phyloP scores from a whole-genome alignment of 2,888 invertebrate genomes.

The Lasioglossum villosulum region DNA sequence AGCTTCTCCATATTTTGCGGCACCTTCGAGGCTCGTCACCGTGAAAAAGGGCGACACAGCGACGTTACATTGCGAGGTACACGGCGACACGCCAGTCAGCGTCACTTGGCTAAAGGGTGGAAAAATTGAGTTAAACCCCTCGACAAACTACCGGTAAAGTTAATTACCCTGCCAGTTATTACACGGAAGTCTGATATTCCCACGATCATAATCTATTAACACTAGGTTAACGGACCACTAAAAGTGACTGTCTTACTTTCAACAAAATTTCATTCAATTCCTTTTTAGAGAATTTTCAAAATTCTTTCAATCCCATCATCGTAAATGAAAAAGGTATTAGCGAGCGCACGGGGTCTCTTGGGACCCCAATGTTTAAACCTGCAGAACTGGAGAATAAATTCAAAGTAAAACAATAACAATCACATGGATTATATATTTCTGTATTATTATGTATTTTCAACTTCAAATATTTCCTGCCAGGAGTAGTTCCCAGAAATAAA shows the following conservation, averaged over 20 bases:
- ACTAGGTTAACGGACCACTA: neutral
- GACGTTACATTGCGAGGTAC: slow-evolving; percentile 90
- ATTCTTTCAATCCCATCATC: too few relatives aligned
- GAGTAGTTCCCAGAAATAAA: too few relatives aligned
- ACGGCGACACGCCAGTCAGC: slow-evolving; percentile 92
- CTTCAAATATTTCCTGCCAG: too few relatives aligned
- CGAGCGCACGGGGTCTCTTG: too few relatives aligned
- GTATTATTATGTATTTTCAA: too few relatives aligned
- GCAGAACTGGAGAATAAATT: too few relatives aligned
- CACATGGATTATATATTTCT: too few relatives aligned
- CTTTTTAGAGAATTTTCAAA: too few relatives aligned
- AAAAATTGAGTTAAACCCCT: slow-evolving; percentile 89
- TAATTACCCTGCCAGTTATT: slow-evolving; percentile 40
- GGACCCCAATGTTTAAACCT: too few relatives aligned
- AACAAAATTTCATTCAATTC: too few relatives aligned
- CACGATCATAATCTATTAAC: neutral
- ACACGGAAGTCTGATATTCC: neutral
- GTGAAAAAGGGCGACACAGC: slow-evolving; percentile 91
- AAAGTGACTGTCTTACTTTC: neutral
- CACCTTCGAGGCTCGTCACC: slow-evolving; percentile 89
- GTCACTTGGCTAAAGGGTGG: slow-evolving; percentile 91
- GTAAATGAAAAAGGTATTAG: too few relatives aligned
- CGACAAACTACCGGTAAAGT: slow-evolving; percentile 89
- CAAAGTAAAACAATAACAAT: too few relatives aligned
- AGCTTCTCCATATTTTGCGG: slow-evolving; percentile 91